These are phyloP conservation scores for Leptinotarsa lineolata DNA, from an alignment of 1,140 invertebrate species.

Conservation along the genomic window DNA sequence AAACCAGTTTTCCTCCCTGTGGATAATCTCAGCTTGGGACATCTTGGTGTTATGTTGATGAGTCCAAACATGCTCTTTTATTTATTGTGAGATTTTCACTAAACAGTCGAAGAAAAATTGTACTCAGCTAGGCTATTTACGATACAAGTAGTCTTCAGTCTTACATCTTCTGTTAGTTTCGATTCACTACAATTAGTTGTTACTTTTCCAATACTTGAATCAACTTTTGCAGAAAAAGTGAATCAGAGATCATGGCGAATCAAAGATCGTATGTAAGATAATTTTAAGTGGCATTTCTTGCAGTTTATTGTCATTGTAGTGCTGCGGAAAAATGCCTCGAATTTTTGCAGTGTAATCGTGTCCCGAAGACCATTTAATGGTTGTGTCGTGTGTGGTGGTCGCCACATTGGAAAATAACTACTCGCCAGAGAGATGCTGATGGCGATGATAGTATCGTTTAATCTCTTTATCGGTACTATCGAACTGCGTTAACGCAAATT, in stretches of 20 bases:
- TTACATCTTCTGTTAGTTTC: too few relatives aligned
- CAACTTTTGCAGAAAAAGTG: too few relatives aligned
- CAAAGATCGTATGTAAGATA: slow-evolving; percentile 14
- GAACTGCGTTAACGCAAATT: slow-evolving; percentile 34
- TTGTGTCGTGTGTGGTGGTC: slow-evolving; percentile 26
- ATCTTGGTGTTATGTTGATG: too few relatives aligned
- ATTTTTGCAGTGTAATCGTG: slow-evolving; percentile 26
- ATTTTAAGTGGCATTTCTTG: slow-evolving; percentile 25
- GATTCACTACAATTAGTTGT: too few relatives aligned
- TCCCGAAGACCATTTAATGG: slow-evolving; percentile 25
- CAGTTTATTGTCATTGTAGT: slow-evolving; percentile 28
- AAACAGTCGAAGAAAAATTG: too few relatives aligned
- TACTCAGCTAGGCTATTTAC: too few relatives aligned
- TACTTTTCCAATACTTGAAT: too few relatives aligned
- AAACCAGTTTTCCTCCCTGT: too few relatives aligned
- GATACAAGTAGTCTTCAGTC: too few relatives aligned
- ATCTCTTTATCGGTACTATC: slow-evolving; percentile 32
- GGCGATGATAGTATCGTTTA: slow-evolving; percentile 27
- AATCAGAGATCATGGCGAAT: not conserved
- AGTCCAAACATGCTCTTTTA: too few relatives aligned
- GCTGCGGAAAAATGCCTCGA: slow-evolving; percentile 21
- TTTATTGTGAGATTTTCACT: too few relatives aligned
- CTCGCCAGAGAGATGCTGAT: slow-evolving; percentile 17
- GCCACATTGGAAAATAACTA: slow-evolving; percentile 17
- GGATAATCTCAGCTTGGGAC: too few relatives aligned